phyloP scores from a whole-genome alignment of 2,797 vertebrate genomes.

The Melopsittacus undulatus region DNA sequence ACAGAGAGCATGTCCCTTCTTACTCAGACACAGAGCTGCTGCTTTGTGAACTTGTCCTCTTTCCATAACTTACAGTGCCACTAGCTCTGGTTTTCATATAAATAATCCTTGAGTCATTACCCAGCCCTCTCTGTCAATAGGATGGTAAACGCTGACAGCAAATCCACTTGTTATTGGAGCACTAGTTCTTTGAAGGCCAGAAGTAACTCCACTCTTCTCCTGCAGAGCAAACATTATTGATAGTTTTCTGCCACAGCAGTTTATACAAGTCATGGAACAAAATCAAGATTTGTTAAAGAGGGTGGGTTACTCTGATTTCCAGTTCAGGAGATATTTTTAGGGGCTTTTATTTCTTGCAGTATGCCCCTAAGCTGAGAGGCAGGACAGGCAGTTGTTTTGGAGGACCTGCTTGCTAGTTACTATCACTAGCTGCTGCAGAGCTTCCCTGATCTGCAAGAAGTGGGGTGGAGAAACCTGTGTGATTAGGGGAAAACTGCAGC shows the following conservation, averaged over 20 bases:
- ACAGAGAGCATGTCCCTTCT: neutral
- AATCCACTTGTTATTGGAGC: neutral
- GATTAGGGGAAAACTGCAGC: neutral
- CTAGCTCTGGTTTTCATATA: neutral
- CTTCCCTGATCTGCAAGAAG: neutral
- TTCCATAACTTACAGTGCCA: neutral
- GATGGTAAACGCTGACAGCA: neutral
- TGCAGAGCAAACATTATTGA: neutral
- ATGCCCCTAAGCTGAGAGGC: neutral
- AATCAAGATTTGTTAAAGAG: neutral
- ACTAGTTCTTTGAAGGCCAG: neutral
- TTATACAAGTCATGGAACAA: neutral
- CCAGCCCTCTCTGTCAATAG: neutral
- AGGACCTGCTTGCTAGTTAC: neutral
- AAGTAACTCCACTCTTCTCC: neutral
- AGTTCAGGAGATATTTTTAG: neutral
- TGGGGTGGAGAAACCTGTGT: neutral
- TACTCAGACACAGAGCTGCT: fast-evolving
- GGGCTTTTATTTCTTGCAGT: neutral
- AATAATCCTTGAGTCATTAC: neutral
- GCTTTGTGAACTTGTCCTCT: neutral
- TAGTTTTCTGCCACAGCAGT: neutral
- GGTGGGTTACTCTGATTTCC: neutral
- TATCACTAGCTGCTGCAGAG: neutral
- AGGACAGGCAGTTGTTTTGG: neutral